Conservation (phyloP, 2,888 invertebrate genomes). For the Campoletis raptor region DNA sequence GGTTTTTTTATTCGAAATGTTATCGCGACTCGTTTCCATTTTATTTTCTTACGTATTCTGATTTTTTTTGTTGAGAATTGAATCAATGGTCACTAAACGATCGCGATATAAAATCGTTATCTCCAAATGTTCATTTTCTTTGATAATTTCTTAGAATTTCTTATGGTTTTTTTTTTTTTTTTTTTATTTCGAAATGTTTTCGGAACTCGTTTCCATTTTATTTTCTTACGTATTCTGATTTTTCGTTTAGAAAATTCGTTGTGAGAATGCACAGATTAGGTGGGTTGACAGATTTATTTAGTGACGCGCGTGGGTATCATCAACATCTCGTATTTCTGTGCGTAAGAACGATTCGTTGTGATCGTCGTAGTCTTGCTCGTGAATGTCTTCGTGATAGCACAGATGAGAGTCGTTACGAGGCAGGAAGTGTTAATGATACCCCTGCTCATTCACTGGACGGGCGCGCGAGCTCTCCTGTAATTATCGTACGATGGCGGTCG, state of each 20-base stretch:
- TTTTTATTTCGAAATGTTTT: not conserved
- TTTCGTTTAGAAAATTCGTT: slow-evolving; percentile 37
- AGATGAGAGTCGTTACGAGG: slow-evolving; percentile 84
- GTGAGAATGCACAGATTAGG: slow-evolving; percentile 75
- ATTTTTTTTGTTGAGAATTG: slow-evolving; percentile 4
- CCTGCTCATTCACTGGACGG: slow-evolving; percentile 82
- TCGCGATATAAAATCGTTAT: slow-evolving; percentile 1
- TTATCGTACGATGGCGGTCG: slow-evolving; percentile 80
- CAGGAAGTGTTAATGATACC: slow-evolving; percentile 85
- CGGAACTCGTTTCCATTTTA: not conserved
- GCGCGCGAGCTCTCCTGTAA: slow-evolving; percentile 80
- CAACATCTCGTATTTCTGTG: slow-evolving; percentile 32
- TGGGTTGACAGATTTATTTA: slow-evolving; percentile 81
- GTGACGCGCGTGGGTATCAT: slow-evolving; percentile 76
- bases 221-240: not conserved
- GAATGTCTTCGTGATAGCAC: slow-evolving; percentile 76
- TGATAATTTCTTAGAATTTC: not conserved
- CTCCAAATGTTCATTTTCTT: not conserved
- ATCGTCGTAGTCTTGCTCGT: slow-evolving; percentile 53
- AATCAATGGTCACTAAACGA: not conserved
- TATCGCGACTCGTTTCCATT: no score
- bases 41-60: not conserved
- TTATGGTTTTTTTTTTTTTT: not conserved
- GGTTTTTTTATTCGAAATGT: not conserved
- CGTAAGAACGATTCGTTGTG: slow-evolving; percentile 32